phyloP scores from a whole-genome alignment of 2,888 invertebrate genomes.

The Nomada flava region DNA sequence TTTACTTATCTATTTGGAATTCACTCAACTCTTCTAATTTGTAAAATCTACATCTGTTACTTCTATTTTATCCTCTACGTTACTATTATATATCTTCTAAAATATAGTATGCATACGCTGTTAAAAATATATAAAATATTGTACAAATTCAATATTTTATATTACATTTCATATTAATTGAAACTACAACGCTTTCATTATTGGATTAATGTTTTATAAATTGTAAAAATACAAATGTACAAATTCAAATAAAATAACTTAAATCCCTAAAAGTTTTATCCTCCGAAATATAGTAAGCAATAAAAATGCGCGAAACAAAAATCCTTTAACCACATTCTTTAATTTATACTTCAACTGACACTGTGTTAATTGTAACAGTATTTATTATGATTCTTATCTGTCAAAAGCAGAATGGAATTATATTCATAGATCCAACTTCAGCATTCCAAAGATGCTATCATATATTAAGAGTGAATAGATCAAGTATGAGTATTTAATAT shows the following conservation, averaged over 20 bases:
- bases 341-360: conserved; percentile 13
- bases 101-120: conserved; percentile 20
- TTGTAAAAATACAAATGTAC: conserved; percentile 17
- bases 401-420: conserved; percentile 16
- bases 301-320: conserved; percentile 5
- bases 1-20: background rate
- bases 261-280: background rate
- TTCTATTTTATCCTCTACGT: conserved; percentile 2
- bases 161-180: conserved; percentile 5
- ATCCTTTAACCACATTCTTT: conserved; percentile 1
- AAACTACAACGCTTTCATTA: conserved; percentile 25
- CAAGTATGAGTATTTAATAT: conserved; percentile 38
- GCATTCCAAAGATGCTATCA: conserved; percentile 29
- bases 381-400: conserved; percentile 5
- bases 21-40: conserved; percentile 8
- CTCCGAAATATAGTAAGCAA: conserved; percentile 8
- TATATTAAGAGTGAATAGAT: conserved; percentile 26
- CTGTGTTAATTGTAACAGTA: conserved; percentile 4
- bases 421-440: conserved; percentile 40
- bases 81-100: conserved; percentile 22
- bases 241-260: conserved; percentile 12
- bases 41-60: background rate
- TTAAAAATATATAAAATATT: conserved; percentile 55
- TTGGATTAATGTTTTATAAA: conserved; percentile 21
- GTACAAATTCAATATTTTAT: conserved; percentile 46